These are phyloP conservation scores for Sebastes variabilis DNA, from an alignment of 2,797 vertebrate species.

Conservation along the genomic window DNA sequence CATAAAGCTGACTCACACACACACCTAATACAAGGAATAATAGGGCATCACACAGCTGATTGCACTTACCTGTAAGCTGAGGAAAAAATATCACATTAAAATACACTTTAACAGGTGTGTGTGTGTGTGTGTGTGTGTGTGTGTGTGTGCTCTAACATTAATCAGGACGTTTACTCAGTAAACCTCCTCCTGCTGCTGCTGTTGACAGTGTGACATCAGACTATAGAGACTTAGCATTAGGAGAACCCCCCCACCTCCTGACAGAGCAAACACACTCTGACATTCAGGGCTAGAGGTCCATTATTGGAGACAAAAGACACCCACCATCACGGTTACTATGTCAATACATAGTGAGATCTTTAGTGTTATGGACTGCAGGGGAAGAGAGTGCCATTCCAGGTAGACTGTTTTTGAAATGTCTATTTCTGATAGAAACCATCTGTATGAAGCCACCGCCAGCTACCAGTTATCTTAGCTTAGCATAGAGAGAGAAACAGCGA, in stretches of 20 bases:
- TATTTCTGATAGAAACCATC: not conserved
- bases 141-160: conserved; percentile 19
- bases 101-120: conserved; percentile 36
- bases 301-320: conserved; percentile 38
- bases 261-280: conserved; percentile 46
- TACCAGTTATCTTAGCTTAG: not conserved
- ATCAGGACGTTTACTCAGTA: conserved; percentile 40
- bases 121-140: not conserved
- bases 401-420: not conserved
- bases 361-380: not conserved
- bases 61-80: conserved; percentile 69
- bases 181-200: conserved; percentile 42
- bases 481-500: not conserved
- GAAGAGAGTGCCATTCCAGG: conserved; percentile 40
- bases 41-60: not conserved
- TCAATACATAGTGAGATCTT: conserved; percentile 16
- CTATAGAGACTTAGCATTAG: conserved; percentile 24
- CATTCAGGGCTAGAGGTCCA: conserved; percentile 10
- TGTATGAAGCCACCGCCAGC: not conserved
- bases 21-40: not conserved
- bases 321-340: not conserved
- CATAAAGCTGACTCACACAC: not conserved
- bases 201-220: conserved; percentile 52
- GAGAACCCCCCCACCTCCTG: not conserved
- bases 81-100: conserved; percentile 22